phyloP scores from a whole-genome alignment of 2,113 vertebrate species.

The Pelvicachromis taeniatus region DNA sequence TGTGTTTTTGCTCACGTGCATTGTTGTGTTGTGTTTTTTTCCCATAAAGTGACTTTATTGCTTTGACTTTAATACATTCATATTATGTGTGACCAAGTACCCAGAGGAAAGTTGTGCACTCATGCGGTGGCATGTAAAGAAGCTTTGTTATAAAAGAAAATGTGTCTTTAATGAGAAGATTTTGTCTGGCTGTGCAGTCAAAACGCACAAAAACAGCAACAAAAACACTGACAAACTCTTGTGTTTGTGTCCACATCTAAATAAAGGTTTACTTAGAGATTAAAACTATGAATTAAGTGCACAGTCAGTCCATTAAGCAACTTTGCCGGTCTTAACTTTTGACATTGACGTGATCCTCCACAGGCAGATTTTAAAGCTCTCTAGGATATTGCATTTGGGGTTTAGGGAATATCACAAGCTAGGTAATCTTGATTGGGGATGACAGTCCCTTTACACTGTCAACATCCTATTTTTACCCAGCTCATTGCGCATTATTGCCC shows the following conservation, averaged over 20 bases:
- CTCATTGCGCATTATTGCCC: constrained; percentile 44
- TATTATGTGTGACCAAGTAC: not conserved
- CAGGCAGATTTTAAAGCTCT: constrained; percentile 25
- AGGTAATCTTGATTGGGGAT: constrained; percentile 51
- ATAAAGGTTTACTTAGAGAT: not conserved
- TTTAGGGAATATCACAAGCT: constrained; percentile 34
- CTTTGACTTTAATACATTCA: constrained; percentile 7
- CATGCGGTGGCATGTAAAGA: not conserved
- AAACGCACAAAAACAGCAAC: not conserved
- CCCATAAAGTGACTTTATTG: not conserved
- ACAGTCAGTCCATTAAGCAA: not conserved
- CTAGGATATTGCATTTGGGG: constrained; percentile 38
- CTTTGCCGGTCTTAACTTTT: not conserved
- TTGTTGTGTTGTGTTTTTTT: not conserved
- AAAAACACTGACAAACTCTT: not conserved
- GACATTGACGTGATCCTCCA: constrained; percentile 7
- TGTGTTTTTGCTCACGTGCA: not conserved
- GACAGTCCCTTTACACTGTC: constrained; percentile 49
- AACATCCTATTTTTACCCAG: constrained; percentile 56
- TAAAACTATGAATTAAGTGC: not conserved
- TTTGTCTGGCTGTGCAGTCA: not conserved
- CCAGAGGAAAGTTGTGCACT: not conserved
- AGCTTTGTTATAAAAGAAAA: not conserved
- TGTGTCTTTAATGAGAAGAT: not conserved
- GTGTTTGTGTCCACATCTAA: not conserved